Evolutionary conservation across 1,140 invertebrate species (phyloP).

Genomic region (Hesperophylax magnus): DNA sequence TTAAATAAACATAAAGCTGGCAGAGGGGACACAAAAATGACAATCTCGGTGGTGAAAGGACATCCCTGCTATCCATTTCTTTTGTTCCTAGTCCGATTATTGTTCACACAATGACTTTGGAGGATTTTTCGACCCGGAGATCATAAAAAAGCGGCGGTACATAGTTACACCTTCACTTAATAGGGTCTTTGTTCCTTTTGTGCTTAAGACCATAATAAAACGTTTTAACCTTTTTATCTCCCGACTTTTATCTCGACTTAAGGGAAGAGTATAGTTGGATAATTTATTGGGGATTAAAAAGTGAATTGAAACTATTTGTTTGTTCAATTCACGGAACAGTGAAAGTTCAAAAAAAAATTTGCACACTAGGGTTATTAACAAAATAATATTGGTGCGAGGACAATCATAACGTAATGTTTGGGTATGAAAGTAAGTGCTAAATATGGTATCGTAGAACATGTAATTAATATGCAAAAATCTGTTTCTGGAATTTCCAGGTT

Average conservation of each 20-base stretch:
- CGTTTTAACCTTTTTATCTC: conserved; percentile 56
- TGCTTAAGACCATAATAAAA: conserved; percentile 56
- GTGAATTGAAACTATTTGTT: too few species aligned
- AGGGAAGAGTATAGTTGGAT: conserved; percentile 5
- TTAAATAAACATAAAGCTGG: conserved; percentile 56
- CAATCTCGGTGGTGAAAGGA: neutral
- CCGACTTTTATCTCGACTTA: conserved; percentile 25
- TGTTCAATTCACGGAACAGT: too few species aligned
- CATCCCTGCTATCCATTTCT: conserved; percentile 14
- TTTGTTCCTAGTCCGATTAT: conserved; percentile 11
- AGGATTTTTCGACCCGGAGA: conserved; percentile 6
- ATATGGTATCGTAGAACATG: too few species aligned
- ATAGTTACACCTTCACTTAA: conserved; percentile 54
- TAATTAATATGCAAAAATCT: too few species aligned
- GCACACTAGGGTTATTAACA: too few species aligned
- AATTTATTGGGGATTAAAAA: conserved; percentile 6
- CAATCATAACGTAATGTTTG: too few species aligned
- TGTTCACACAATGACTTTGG: conserved; percentile 14
- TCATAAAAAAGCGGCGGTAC: conserved; percentile 27
- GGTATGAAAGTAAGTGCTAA: too few species aligned
- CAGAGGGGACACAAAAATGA: neutral
- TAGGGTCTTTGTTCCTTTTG: conserved; percentile 47
- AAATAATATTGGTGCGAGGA: too few species aligned
- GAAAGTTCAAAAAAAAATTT: too few species aligned
- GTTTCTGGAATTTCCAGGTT: too few species aligned